Evolutionary conservation across 2,888 invertebrate genomes (phyloP).

Genomic region (Diploptera punctata): DNA sequence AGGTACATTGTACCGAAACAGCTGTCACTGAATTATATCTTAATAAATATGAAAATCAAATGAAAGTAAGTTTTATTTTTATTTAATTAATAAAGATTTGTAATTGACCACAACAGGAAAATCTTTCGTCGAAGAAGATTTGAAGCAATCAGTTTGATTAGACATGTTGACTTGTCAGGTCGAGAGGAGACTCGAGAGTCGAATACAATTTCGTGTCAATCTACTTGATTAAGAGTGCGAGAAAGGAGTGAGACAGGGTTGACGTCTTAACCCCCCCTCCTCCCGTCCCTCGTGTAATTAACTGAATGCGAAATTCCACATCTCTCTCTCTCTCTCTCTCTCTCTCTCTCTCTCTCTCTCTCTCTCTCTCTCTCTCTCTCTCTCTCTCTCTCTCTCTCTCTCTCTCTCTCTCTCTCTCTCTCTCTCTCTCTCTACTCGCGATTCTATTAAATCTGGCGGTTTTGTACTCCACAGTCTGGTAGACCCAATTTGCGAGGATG

Average conservation of each 20-base stretch:
- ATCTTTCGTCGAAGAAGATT: no score
- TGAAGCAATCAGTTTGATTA: not conserved
- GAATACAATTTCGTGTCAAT: conserved; percentile 20
- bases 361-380: not conserved
- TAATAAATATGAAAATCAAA: no score
- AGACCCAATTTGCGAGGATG: no score
- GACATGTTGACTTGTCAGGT: not conserved
- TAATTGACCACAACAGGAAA: no score
- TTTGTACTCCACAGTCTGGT: no score
- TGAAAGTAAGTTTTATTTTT: no score
- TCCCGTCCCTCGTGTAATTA: not conserved
- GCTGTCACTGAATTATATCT: no score
- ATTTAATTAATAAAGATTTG: no score
- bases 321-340: not conserved
- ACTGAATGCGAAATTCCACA: not conserved
- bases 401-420: not conserved
- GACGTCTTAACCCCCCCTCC: not conserved
- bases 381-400: not conserved
- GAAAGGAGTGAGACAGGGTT: no score
- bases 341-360: not conserved
- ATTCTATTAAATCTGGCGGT: no score
- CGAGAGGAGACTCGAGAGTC: not conserved
- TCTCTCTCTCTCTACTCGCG: not conserved
- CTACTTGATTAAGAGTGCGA: conserved; percentile 1
- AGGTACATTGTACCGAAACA: no score